Conservation (phyloP, 92 coral and sea anemone species). For the Porites rus region DNA sequence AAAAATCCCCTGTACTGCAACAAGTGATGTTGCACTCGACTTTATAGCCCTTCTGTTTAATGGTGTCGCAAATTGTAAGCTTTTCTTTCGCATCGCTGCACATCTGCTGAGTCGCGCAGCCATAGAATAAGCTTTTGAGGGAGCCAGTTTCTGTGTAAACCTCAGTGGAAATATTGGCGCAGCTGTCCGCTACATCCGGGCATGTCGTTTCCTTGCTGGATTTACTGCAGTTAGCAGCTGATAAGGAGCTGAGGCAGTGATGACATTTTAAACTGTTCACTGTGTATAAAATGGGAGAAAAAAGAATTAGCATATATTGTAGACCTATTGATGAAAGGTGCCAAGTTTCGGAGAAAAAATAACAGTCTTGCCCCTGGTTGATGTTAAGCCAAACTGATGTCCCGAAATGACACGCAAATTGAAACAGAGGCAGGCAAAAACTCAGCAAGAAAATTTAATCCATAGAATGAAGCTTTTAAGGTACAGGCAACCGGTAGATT, state of each 20-base stretch:
- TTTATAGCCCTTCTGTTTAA: constrained; percentile 1
- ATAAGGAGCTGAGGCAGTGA: constrained; percentile 28
- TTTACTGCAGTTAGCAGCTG: constrained; percentile 14
- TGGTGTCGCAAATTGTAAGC: constrained; percentile 22
- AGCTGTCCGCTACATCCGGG: constrained; percentile 34
- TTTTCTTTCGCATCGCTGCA: constrained; percentile 37
- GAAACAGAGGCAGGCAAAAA: too few relatives aligned
- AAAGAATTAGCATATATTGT: too few relatives aligned
- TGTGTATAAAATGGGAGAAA: not conserved
- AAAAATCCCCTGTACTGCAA: constrained; percentile 18
- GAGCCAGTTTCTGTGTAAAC: constrained; percentile 11
- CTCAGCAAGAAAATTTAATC: too few relatives aligned
- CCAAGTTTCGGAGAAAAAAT: too few relatives aligned
- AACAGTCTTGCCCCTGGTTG: too few relatives aligned
- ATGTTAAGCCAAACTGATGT: too few relatives aligned
- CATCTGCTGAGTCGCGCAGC: constrained; percentile 47
- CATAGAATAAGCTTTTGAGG: constrained; percentile 34
- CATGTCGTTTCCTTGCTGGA: constrained; percentile 12
- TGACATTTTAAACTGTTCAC: constrained; percentile 24
- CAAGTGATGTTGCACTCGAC: constrained; percentile 30
- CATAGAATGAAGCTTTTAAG: too few relatives aligned
- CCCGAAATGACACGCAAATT: too few relatives aligned
- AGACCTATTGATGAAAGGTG: too few relatives aligned
- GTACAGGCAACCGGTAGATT: too few relatives aligned
- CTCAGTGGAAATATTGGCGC: constrained; percentile 46